Evolutionary conservation across 2,113 vertebrate genomes (phyloP), one percentile per base, ranked within the genome.

Genomic region (Scartelaos histophorus): DNA sequence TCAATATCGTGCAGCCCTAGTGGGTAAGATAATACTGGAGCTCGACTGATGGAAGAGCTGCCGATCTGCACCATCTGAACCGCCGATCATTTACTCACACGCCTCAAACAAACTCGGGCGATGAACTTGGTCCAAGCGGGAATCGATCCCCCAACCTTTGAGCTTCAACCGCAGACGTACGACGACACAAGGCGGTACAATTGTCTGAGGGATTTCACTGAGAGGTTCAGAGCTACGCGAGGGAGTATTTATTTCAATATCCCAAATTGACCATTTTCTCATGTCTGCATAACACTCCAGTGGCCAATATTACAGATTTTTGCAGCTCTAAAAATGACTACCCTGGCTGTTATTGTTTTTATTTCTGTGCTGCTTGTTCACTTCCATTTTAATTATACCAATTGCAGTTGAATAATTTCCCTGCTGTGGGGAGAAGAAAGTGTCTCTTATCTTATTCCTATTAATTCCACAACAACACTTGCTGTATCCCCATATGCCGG

Each of bases 391-490:
- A 61, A 61, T 61, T 61, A 61, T 17, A 34, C 25, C 58, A 16
- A 61, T 35, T 29, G 25, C 15, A 34, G 58, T 61, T 61, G 56
- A 25, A 61, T 61, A 25, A 15, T 13, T 58, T 58, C 13, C 56
- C 56, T 25, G 56, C 56, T 58, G 7, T 21, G 51, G 56, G 56
- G 24, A 58, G 13, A 25, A 25, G 7, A 61, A 61, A 34, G 58
- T 17, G 58, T 19, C 24, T 34, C 25, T 61, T 61, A 64, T 64
- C 34, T 38, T 64, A 64, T 64, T n/a, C 24, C 56, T 58, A 15
- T 38, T n/a, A 38, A 16, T 35, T 64, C 51, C 38, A n/a, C 34
- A 35, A 21, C 29, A 35, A 64, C 29, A 61, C 24, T 34, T 61
- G 58, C 24, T n/a, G 12, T 5, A n/a, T 64, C 34, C 34, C 61